Evolutionary conservation across 2,797 vertebrate species (phyloP), one percentile per base, ranked within the genome.

Genomic region (Lutjanus campechanus): DNA sequence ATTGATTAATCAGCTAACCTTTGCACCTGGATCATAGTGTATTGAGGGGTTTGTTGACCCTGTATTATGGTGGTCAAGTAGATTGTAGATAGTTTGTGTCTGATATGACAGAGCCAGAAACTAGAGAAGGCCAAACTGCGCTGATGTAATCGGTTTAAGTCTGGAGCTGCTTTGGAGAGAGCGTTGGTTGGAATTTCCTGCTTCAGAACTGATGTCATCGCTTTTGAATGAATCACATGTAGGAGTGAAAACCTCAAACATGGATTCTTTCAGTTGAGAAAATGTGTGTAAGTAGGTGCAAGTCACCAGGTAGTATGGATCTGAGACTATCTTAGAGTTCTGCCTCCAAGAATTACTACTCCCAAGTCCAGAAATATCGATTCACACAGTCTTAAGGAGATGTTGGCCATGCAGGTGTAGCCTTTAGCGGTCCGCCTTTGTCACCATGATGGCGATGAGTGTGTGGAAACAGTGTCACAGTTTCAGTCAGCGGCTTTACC

Each of bases 391-490:
- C 49, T 54, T 5, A 40, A 41, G 16, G 44, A 49, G 47, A 46
- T 46, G 55, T 10, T 20, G 19, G 54, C 41, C 41, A 2, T 72
- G 61, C 64, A 69, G 65, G 53, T 51, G 75, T 1, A 46, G 55
- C 56, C 51, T 51, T 56, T 5, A 61, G 76, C 55, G 15, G 43
- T 41, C 11, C 4, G 19, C 49, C 51, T 88, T 76, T 88, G 73
- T 88, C 75, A 55, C 69, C 68, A 20, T 20, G 44, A 43, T 6
- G 4, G 29, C 4, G 81, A 70, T 64, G 79, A 72, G 56, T 58
- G 60, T 55, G n/a, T 54, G 63, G 69, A 79, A 77, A 83, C 73
- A 68, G 65, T 73, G 62, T 84, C 81, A 84, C 84, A 67, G 55
- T 89, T 85, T 86, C 66, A 77, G 81, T 68, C 65, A 36, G 71